Conservation (phyloP, 2,888 invertebrate genomes). For the Tortricodes alternella region DNA sequence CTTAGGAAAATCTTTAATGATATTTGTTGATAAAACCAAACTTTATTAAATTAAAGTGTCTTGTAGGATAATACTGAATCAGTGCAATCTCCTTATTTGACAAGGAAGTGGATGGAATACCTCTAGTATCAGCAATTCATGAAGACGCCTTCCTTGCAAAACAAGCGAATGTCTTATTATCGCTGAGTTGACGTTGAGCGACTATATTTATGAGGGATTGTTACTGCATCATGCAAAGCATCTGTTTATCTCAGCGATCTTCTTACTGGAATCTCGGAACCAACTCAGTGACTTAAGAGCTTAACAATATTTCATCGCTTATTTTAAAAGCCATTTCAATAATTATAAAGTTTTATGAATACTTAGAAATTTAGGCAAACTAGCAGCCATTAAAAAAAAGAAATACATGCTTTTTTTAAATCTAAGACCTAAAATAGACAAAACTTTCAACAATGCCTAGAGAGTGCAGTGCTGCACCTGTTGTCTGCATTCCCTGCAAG, state of each 20-base stretch:
- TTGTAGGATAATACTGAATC: too few relatives aligned
- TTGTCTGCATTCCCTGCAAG: conserved; percentile 20
- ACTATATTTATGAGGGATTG: conserved; percentile 36
- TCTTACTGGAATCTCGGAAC: neutral
- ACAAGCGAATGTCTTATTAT: conserved; percentile 53
- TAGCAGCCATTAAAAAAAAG: too few relatives aligned
- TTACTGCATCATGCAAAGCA: conserved; percentile 30
- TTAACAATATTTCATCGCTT: too few relatives aligned
- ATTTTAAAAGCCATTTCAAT: too few relatives aligned
- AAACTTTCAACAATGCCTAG: neutral
- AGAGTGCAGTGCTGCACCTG: conserved; percentile 6
- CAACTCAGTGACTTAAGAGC: too few relatives aligned
- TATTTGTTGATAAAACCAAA: conserved; percentile 35
- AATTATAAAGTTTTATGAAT: too few relatives aligned
- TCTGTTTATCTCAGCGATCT: conserved; percentile 19
- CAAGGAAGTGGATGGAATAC: conserved; percentile 56
- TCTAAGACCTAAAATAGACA: too few relatives aligned
- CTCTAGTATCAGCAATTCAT: conserved; percentile 71
- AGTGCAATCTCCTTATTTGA: conserved; percentile 63
- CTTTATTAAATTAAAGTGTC: too few relatives aligned
- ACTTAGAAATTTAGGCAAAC: too few relatives aligned
- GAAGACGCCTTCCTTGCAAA: conserved; percentile 48
- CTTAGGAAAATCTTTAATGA: neutral
- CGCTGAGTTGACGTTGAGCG: conserved; percentile 37
- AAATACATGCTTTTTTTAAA: too few relatives aligned